Evolutionary conservation across 2,888 invertebrate genomes (phyloP).

Genomic region (Agriopis aurantiaria): DNA sequence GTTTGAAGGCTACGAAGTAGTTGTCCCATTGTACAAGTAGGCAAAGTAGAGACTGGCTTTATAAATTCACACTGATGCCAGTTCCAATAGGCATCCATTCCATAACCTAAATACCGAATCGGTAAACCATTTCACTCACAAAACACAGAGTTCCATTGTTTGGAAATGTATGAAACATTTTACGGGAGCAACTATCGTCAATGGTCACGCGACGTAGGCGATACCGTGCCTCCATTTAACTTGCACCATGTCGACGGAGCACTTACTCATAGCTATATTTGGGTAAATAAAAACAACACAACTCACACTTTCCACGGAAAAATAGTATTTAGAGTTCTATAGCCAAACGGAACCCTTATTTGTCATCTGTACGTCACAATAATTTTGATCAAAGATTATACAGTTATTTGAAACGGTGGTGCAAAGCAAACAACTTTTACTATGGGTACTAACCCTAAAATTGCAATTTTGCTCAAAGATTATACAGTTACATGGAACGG

Average conservation of each 20-base stretch:
- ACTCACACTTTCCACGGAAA: neutral
- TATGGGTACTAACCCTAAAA: too few relatives aligned
- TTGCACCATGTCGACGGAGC: conserved; percentile 18
- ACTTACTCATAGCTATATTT: conserved; percentile 21
- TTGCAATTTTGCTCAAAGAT: too few relatives aligned
- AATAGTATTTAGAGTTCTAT: too few relatives aligned
- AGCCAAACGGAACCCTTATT: too few relatives aligned
- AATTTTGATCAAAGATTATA: too few relatives aligned
- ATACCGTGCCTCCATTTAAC: conserved; percentile 24
- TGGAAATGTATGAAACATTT: conserved; percentile 46
- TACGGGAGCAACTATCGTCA: conserved; percentile 42
- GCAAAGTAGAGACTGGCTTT: too few relatives aligned
- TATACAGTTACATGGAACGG: too few relatives aligned
- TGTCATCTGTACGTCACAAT: too few relatives aligned
- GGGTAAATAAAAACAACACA: neutral
- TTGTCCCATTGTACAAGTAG: too few relatives aligned
- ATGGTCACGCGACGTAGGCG: conserved; percentile 51
- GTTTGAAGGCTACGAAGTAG: too few relatives aligned
- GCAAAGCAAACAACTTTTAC: too few relatives aligned
- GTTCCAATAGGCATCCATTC: conserved; percentile 6
- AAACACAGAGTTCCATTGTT: conserved; percentile 45
- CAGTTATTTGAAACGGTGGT: too few relatives aligned
- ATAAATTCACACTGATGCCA: neutral
- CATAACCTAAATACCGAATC: conserved; percentile 46
- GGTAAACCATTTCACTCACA: conserved; percentile 43